phyloP scores from a whole-genome alignment of 2,797 vertebrate genomes.

The Mormyrus hasselquistii region DNA sequence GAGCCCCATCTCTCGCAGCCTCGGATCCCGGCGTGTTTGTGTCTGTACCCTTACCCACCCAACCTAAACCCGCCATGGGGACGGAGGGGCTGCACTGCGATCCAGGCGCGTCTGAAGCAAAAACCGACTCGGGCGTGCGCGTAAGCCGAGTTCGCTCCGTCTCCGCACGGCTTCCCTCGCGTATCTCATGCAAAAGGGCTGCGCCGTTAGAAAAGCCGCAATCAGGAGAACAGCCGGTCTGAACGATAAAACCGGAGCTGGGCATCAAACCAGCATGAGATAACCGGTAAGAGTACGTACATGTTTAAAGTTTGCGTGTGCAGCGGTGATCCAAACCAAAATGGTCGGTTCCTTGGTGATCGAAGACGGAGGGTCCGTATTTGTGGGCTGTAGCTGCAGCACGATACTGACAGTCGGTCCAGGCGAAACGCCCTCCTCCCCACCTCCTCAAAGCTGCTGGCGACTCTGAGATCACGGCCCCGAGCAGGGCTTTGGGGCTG shows the following conservation, averaged over 20 bases:
- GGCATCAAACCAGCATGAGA: not conserved
- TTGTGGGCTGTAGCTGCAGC: not conserved
- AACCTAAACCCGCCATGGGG: not conserved
- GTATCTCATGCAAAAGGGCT: not conserved
- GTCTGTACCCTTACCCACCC: not conserved
- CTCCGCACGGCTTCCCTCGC: not conserved
- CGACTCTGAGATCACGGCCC: not conserved
- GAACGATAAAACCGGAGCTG: not conserved
- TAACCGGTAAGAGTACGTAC: not conserved
- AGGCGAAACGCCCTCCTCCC: not conserved
- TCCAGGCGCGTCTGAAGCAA: not conserved
- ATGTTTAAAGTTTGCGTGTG: constrained; percentile 6
- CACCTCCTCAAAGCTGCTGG: not conserved
- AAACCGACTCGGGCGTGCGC: not conserved
- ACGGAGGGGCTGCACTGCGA: not conserved
- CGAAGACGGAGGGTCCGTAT: not conserved
- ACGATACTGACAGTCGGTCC: not conserved
- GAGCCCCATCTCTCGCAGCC: not conserved
- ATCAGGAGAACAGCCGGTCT: not conserved
- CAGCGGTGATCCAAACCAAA: not conserved
- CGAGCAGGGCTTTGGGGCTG: not conserved
- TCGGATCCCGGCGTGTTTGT: not conserved
- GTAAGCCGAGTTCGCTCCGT: not conserved
- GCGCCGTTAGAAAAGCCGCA: not conserved
- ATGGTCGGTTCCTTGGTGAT: not conserved